phyloP scores from a whole-genome alignment of 2,113 vertebrate species.

The Podarcis muralis region DNA sequence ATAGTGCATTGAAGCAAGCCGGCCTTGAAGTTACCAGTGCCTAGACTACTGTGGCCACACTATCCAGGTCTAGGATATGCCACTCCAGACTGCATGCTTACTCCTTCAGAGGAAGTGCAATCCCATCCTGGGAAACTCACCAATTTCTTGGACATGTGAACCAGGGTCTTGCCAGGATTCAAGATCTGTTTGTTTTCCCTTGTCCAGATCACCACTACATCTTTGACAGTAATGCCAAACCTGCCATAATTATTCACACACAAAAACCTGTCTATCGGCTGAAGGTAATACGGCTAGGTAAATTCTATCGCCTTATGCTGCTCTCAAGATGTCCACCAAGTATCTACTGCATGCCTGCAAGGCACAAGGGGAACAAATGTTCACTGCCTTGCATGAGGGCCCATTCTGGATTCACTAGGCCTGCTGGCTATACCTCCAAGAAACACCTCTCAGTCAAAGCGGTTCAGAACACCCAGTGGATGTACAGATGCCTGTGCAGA shows the following conservation, averaged over 20 bases:
- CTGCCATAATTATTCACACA: not conserved
- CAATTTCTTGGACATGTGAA: no score
- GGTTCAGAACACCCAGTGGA: not conserved
- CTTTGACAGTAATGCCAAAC: not conserved
- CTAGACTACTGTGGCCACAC: no score
- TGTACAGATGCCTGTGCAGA: not conserved
- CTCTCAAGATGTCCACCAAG: not conserved
- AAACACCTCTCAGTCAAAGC: not conserved
- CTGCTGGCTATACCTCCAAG: not conserved
- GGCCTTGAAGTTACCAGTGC: no score
- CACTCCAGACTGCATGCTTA: no score
- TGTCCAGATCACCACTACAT: no score
- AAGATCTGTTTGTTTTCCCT: no score
- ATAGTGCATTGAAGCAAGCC: no score
- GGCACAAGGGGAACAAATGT: not conserved
- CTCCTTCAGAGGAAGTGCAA: no score
- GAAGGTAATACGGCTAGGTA: not conserved
- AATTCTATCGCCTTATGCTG: not conserved
- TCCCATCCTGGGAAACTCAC: no score
- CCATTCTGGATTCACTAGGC: not conserved
- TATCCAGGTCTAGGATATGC: no score
- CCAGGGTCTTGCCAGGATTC: no score
- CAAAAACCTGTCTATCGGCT: not conserved
- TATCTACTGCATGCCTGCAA: no score
- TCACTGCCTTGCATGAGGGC: not conserved